Base-by-base conservation (phyloP, 2,888 invertebrate genomes). In the Pilophorus perplexus region DNA sequence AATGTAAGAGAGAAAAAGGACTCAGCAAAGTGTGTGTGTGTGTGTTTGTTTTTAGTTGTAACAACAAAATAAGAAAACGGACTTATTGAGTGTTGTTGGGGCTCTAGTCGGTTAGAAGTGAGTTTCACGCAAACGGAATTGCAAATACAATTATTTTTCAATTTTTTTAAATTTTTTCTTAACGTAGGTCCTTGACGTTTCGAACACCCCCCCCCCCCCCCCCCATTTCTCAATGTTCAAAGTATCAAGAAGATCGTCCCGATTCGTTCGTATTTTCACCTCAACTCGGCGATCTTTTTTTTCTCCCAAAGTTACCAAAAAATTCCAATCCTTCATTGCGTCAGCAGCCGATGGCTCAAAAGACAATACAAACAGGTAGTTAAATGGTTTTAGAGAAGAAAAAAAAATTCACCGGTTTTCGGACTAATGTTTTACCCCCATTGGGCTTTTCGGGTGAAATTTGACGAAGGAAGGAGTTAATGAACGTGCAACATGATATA, bases 61-160 rank as follows among this genome's bases (percentile, higher is more conserved):
- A 54, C 40, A 64, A 37, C n/a, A 44, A 22, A 14, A 59, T 12
- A 55, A 20, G 12, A 18, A 55, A 38, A 55, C 28, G 22, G 38
- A 55, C 55, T 55, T 52, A 16, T 52, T n/a, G 23, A 65, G 28
- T 42, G 52, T 64, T 54, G 64, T 40, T 44, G 46, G 62, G 62
- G 62, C 62, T 62, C 62, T 62, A 62, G 62, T 62, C 62, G 62
- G 62, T 62, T 33, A 16, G 59, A 33, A 59, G 27, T 42, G 59
- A 59, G 59, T 59, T 59, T 42, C 59, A 38, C 40, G 59, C 42
- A 22, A 40, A 42, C 14, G 59, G 42, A 59, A 59, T 59, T 59
- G 59, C 59, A 59, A 55, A 25, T 20, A 55, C 20, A 33, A 54
- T 6, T 28, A 28, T 59, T 25, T 20, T 25, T 55, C 33, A 33